A percentile compares a stretch with the other conserved stretches of the same genome.
These are phyloP conservation scores for Cantharis flavilabris DNA, from an alignment of 2,888 invertebrate genomes.

Conservation along the genomic window DNA sequence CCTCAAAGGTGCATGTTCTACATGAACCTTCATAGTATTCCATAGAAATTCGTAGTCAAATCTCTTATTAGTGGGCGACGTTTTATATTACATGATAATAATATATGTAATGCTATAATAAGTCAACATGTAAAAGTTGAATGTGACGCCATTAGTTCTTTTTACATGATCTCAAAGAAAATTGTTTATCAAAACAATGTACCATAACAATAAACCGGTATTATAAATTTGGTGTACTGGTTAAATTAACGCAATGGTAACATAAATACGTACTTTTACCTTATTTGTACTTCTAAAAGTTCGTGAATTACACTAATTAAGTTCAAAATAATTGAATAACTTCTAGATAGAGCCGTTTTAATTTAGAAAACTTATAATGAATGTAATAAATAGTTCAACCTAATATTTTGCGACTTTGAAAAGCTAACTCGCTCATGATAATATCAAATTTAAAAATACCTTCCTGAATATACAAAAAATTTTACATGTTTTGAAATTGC, in stretches of 20 bases:
- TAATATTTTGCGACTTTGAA: background rate
- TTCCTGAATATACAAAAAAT: background rate
- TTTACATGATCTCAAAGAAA: no score
- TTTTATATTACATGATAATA: no score
- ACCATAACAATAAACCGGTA: background rate
- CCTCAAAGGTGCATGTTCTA: no score
- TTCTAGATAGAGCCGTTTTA: background rate
- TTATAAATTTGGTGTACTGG: background rate
- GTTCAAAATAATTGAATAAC: background rate
- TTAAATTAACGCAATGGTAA: background rate
- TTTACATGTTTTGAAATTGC: background rate
- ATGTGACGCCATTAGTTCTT: no score
- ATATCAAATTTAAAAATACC: background rate
- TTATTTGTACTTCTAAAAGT: background rate
- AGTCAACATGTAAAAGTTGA: no score
- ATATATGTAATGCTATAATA: no score
- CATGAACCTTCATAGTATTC: no score
- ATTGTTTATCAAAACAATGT: no score
- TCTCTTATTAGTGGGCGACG: no score
- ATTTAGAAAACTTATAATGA: background rate
- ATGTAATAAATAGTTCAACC: background rate
- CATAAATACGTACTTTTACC: background rate
- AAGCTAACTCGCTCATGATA: background rate
- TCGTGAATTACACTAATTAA: background rate
- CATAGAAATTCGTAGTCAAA: no score